Evolutionary conservation across 2,797 vertebrate species (phyloP).

Genomic region (Tangara arthus): DNA sequence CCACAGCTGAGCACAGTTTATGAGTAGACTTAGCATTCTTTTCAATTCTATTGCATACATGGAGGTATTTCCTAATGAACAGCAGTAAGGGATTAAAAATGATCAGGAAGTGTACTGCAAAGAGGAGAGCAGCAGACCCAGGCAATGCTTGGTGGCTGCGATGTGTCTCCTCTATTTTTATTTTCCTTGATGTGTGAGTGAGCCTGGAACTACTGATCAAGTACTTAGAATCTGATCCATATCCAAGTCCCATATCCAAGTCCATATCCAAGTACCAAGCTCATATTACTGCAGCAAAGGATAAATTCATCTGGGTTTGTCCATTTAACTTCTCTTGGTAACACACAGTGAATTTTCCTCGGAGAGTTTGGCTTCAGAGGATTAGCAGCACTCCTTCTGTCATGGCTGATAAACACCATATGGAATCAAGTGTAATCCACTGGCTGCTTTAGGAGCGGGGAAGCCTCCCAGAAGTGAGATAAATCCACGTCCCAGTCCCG

Average conservation of each 20-base stretch:
- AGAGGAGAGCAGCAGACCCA: not conserved
- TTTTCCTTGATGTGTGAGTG: fast-evolving
- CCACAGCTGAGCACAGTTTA: not conserved
- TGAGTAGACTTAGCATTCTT: not conserved
- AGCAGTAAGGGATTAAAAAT: not conserved
- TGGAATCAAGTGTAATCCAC: slow-evolving; percentile 25
- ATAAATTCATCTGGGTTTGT: not conserved
- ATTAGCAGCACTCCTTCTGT: slow-evolving; percentile 29
- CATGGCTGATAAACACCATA: slow-evolving; percentile 3
- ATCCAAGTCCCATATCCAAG: not conserved
- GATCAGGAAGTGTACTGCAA: not conserved
- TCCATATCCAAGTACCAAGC: not conserved
- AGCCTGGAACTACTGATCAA: not conserved
- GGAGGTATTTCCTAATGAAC: not conserved
- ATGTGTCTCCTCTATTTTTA: not conserved
- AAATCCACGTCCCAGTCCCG: not conserved
- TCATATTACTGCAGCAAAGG: not conserved
- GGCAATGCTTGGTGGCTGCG: fast-evolving
- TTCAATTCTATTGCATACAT: not conserved
- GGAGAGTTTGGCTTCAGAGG: not conserved
- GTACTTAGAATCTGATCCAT: not conserved
- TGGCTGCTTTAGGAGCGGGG: not conserved
- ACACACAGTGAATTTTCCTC: not conserved
- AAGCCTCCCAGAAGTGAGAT: not conserved
- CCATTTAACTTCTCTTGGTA: not conserved